phyloP scores from a whole-genome alignment of 2,888 invertebrate species.

The Trichacis sp. region DNA sequence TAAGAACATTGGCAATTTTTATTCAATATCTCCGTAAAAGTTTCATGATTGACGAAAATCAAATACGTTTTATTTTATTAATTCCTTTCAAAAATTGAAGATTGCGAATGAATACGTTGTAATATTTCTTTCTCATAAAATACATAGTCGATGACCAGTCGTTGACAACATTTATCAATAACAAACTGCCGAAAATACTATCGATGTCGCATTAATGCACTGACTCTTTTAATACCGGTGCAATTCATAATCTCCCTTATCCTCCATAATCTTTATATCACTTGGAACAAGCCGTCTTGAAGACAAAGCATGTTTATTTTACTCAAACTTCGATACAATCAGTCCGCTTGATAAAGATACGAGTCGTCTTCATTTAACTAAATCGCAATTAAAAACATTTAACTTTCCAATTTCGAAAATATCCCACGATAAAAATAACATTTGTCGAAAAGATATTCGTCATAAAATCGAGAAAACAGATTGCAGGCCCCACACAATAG shows the following conservation, averaged over 20 bases:
- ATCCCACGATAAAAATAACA: background rate
- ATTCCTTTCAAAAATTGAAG: too few species aligned
- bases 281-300: constrained; percentile 9
- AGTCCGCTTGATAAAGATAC: background rate
- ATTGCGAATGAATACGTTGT: too few species aligned
- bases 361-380: background rate
- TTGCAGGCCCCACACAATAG: background rate
- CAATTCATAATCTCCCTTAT: constrained; percentile 7
- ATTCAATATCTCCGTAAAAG: too few species aligned
- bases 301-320: constrained; percentile 10
- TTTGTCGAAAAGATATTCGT: too few species aligned
- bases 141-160: background rate
- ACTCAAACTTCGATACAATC: background rate
- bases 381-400: background rate
- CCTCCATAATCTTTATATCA: constrained; percentile 14
- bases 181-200: background rate
- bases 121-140: too few species aligned
- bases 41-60: too few species aligned
- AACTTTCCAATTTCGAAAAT: background rate
- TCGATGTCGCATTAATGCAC: background rate
- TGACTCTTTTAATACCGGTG: background rate
- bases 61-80: too few species aligned
- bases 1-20: too few species aligned
- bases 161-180: background rate
- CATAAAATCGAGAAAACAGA: background rate